Evolutionary conservation across 1,140 invertebrate genomes (phyloP), one percentile per base, ranked within the genome.

Genomic region (Neodiprion lecontei): DNA sequence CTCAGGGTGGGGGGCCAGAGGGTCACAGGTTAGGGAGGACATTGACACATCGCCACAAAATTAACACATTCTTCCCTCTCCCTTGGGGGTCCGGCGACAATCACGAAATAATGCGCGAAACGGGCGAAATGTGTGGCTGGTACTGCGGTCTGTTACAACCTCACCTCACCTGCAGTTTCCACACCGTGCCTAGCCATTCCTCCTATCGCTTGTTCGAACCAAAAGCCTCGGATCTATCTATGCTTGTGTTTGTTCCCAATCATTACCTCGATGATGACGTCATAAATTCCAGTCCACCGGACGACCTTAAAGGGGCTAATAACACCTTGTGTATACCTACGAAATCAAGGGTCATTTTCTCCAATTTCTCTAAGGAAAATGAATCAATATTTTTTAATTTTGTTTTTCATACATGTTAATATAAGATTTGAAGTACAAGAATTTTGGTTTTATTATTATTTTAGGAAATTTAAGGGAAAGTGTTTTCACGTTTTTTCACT

Each of bases 1-100:
- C 28, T 40, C 53, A 61, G 53, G 11, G 53, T 14, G 53, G 53
- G 48, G 72, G 49, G 72, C 17, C 48, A 53, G 72, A 50, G 70
- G 71, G 48, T 28, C 28, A 79, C 79, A 76, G 78, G 77, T 11
- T 75, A 50, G 76, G 76, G 70, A 74, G 75, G 80, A 80, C 82
- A 84, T 86, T 84, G 83, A 85, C 82, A 82, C 82, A 83, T 85
- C 80, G 76, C 84, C 81, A 83, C 82, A 84, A 86, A 86, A 86
- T 85, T 84, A 86, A 85, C 84, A 86, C 84, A 86, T 85, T 86
- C 83, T 86, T 84, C 84, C 84, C 84, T 84, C 83, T 83, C 84
- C 84, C 79, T 79, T 48, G 28, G 28, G 12, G 78, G 77, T 78
- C 73, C 72, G 82, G 77, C 84, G 83, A 86, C 86, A 87, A 86